These are phyloP conservation scores for Branchipolynoe longqiensis DNA, from an alignment of 2,888 invertebrate species.

Conservation along the genomic window DNA sequence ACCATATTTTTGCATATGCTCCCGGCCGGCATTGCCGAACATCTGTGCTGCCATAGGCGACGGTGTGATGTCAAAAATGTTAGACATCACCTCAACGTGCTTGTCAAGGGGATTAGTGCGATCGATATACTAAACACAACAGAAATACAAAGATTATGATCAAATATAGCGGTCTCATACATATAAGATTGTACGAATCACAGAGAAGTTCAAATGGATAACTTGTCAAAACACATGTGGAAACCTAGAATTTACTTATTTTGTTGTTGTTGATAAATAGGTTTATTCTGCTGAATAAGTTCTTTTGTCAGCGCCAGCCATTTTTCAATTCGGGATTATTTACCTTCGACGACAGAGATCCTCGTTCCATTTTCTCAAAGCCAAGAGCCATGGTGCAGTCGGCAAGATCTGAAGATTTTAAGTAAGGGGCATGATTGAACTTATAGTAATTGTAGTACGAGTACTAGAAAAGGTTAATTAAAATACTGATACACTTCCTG, in stretches of 20 bases:
- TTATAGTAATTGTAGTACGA: no score
- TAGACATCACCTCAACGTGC: conserved; percentile 92
- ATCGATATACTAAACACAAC: conserved; percentile 81
- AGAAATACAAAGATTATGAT: conserved; percentile 17
- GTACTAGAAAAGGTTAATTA: no score
- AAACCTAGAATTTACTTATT: neutral
- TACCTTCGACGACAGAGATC: conserved; percentile 90
- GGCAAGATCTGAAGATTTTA: conserved; percentile 86
- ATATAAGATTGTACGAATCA: no score
- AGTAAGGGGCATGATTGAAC: no score
- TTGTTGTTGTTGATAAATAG: neutral
- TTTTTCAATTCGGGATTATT: conserved; percentile 59
- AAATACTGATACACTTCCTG: no score
- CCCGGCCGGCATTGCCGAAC: conserved; percentile 97
- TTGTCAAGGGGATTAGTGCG: conserved; percentile 86
- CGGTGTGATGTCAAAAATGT: conserved; percentile 89
- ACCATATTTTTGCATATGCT: conserved; percentile 97
- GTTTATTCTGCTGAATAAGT: neutral
- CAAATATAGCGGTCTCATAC: neutral
- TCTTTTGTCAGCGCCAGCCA: neutral
- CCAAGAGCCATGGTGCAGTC: conserved; percentile 96
- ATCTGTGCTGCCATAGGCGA: conserved; percentile 96
- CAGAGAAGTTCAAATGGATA: no score
- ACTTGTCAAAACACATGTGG: no score
- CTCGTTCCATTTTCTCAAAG: conserved; percentile 98